These are phyloP conservation scores for Perdix hodgsoniae DNA, from an alignment of 2,797 vertebrate genomes.

Conservation along the genomic window DNA sequence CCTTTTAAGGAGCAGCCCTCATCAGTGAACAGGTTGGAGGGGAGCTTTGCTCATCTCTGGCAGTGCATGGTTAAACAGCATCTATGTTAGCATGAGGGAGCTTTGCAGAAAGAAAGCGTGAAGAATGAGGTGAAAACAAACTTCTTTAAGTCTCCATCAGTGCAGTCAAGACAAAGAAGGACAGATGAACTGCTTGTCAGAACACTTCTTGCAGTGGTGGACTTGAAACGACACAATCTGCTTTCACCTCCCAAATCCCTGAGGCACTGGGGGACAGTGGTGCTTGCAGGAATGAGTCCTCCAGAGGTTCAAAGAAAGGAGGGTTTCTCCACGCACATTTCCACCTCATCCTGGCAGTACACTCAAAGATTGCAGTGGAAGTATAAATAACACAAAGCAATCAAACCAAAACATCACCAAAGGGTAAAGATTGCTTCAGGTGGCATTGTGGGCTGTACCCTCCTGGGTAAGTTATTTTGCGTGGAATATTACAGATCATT, in stretches of 20 bases:
- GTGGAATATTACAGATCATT: background rate
- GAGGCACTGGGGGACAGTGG: background rate
- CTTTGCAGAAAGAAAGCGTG: background rate
- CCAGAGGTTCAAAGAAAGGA: background rate
- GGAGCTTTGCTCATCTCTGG: background rate
- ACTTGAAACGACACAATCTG: background rate
- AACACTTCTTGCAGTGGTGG: background rate
- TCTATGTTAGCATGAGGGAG: background rate
- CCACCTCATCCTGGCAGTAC: background rate
- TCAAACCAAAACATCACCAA: background rate
- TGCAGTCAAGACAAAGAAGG: background rate
- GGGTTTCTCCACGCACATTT: background rate
- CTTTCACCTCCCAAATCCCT: background rate
- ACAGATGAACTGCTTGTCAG: background rate
- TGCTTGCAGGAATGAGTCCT: background rate
- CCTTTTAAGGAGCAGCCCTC: background rate
- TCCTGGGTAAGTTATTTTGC: background rate
- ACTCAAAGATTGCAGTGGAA: background rate
- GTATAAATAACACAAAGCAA: background rate
- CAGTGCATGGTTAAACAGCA: background rate
- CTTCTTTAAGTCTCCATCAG: background rate
- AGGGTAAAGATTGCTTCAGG: background rate
- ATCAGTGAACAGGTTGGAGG: background rate
- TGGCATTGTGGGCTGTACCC: rapidly evolving
- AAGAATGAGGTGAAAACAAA: background rate